phyloP scores from a whole-genome alignment of 2,797 vertebrate genomes.

The Pogoniulus pusillus region DNA sequence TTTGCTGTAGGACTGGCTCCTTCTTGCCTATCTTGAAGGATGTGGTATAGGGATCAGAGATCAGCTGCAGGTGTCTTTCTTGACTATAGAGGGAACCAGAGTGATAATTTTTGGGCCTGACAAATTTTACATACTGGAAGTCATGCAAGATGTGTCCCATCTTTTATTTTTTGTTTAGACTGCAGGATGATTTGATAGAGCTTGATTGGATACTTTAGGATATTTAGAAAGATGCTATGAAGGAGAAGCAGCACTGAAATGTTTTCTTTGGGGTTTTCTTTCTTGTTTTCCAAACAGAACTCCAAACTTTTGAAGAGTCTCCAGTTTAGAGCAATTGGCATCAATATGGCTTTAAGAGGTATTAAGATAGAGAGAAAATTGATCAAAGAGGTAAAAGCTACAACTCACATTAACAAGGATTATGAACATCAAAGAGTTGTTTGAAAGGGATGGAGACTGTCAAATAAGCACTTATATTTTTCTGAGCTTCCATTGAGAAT shows the following conservation, averaged over 20 bases:
- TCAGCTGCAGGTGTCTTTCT: neutral
- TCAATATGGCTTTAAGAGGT: neutral
- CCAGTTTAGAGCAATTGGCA: neutral
- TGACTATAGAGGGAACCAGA: neutral
- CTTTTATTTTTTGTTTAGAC: neutral
- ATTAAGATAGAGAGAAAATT: neutral
- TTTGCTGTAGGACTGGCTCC: neutral
- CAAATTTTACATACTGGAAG: neutral
- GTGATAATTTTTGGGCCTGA: neutral
- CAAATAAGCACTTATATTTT: neutral
- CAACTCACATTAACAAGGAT: neutral
- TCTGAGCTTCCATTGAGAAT: neutral
- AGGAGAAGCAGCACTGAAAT: neutral
- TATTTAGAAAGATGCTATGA: neutral
- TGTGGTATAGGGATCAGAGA: neutral
- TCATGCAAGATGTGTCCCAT: neutral
- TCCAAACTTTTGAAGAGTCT: neutral
- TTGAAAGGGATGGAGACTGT: neutral
- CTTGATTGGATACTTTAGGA: neutral
- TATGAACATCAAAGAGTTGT: neutral
- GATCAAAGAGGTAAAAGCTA: neutral
- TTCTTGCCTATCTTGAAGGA: neutral
- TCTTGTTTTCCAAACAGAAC: neutral
- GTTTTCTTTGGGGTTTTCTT: neutral
- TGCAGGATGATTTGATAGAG: neutral